phyloP scores from a whole-genome alignment of 2,797 vertebrate species.

The Lates japonicus region DNA sequence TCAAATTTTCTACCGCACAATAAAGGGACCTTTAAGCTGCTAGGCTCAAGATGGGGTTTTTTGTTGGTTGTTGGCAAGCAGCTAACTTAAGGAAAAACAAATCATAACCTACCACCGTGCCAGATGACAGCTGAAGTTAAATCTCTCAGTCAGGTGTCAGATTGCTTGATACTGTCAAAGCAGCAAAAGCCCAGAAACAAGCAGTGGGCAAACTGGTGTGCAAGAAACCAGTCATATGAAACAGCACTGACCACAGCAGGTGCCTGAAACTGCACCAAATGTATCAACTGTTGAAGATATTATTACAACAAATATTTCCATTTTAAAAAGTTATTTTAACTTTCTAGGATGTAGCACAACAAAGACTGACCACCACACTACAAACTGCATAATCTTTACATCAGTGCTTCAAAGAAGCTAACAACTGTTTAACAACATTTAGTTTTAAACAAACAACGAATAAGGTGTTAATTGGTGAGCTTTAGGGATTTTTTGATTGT shows the following conservation, averaged over 20 bases:
- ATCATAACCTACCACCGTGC: constrained; percentile 40
- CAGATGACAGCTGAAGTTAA: constrained; percentile 59
- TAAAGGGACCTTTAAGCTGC: constrained; percentile 54
- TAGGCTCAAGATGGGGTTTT: constrained; percentile 43
- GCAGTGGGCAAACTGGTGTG: constrained; percentile 1
- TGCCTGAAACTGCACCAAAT: neutral
- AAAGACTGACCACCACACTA: neutral
- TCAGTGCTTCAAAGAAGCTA: neutral
- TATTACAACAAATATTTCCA: neutral
- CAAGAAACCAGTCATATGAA: constrained; percentile 9
- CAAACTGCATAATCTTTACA: constrained; percentile 24
- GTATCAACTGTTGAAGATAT: neutral
- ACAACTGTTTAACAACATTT: neutral
- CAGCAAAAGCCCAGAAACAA: constrained; percentile 24
- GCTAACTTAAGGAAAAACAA: constrained; percentile 60
- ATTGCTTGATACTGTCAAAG: constrained; percentile 43
- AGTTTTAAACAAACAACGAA: neutral
- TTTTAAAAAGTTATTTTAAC: neutral
- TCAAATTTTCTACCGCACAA: constrained; percentile 54
- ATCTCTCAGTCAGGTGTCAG: constrained; percentile 47
- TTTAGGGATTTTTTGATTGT: neutral
- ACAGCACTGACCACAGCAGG: neutral
- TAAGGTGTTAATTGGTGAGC: neutral
- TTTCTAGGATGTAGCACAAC: neutral
- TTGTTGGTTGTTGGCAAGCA: constrained; percentile 52